Base-by-base conservation (phyloP, 2,113 vertebrate genomes). In the Trogon melanurus region DNA sequence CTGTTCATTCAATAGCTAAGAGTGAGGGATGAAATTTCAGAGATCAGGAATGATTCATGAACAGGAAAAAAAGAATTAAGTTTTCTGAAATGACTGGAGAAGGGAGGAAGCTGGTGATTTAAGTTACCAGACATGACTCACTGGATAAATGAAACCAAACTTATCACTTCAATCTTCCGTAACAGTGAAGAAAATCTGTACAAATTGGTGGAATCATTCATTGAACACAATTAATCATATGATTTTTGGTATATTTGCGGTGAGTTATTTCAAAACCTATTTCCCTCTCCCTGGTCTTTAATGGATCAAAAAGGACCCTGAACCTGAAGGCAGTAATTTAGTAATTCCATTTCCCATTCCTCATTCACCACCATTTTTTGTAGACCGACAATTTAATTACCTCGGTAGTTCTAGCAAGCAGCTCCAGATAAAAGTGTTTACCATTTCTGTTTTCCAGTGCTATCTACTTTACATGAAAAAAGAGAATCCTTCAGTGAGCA, bases 81-180 rank as follows among this genome's bases (percentile, higher is more conserved):
- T 48, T 67, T 89, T 34, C 80, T 95, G 76, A 64, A 92, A 71
- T 57, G 44, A 64, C 38, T 51, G 66, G 13, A 79, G 89, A 67
- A 89, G 44, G 57, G 50, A 15, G 22, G 8, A 51, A 95, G 48
- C 1, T 6, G 26, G 51, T 75, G 60, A 86, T 94, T 91, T 88
- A 92, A 86, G 16, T 48, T 69, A 93, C 60, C 34, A 62, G 51
- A 86, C 38, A 71, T 78, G 76, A 93, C 29, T 91, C 83, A 67
- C 48, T 64, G 76, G 61, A 64, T 74, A 79, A 91, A 93, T 90
- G 65, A 85, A 94, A 90, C 62, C 45, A 6, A 73, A 26, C 30
- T 41, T 12, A 60, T n/a, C 36, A 84, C 84, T 95, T 93, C 80
- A 74, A 9, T 81, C 86, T 91, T 89, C 80, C 64, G 2, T 48